Evolutionary conservation across 2,888 invertebrate genomes (phyloP).

Genomic region (Hyles lineata): DNA sequence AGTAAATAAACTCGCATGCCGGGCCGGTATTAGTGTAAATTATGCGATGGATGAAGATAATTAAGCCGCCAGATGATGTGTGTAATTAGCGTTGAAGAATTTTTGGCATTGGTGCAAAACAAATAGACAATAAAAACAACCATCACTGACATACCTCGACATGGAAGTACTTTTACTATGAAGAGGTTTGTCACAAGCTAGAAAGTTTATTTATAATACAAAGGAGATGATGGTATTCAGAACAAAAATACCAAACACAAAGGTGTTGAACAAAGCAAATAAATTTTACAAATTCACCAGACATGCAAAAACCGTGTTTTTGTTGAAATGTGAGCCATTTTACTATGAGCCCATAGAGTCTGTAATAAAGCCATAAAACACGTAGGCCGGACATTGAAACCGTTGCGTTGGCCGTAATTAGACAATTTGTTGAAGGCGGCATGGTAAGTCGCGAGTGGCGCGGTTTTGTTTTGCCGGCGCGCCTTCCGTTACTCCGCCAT

Average conservation of each 20-base stretch:
- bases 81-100: conserved; percentile 12
- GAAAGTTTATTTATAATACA: too few relatives aligned
- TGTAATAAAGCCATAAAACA: not conserved
- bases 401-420: not conserved
- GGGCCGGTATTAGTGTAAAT: conserved; percentile 5
- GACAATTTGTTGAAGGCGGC: conserved; percentile 12
- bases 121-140: conserved; percentile 5
- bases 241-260: not conserved
- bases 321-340: too few relatives aligned
- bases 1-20: conserved; percentile 21
- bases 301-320: not conserved
- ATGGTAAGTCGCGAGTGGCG: conserved; percentile 1
- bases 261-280: not conserved
- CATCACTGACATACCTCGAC: not conserved
- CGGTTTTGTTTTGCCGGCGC: conserved; percentile 25
- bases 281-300: not conserved
- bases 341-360: too few relatives aligned
- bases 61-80: conserved; percentile 21
- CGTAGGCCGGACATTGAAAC: not conserved
- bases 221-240: too few relatives aligned
- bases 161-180: too few relatives aligned
- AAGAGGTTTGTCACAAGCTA: too few relatives aligned
- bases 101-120: conserved; percentile 16
- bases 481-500: conserved; percentile 44
- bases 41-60: conserved; percentile 23